Evolutionary conservation across 1,140 invertebrate species (phyloP).

Genomic region (Helicoverpa zea): DNA sequence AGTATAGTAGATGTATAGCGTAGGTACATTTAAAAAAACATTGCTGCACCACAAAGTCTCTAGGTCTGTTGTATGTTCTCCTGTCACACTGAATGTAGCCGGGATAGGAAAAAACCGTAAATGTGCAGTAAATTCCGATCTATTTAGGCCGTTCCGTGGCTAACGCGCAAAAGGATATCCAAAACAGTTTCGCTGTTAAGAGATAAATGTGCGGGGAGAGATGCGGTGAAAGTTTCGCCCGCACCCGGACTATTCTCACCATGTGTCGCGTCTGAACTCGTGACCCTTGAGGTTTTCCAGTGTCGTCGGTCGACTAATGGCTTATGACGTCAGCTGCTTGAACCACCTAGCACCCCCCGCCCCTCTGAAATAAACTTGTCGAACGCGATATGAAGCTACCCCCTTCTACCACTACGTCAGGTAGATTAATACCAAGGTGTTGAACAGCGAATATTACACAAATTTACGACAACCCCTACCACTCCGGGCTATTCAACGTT

Average conservation of each 20-base stretch:
- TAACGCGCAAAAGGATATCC: constrained; percentile 51
- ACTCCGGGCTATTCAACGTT: constrained; percentile 5
- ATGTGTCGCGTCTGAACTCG: constrained; percentile 66
- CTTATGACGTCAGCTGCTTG: constrained; percentile 64
- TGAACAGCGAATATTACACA: background rate
- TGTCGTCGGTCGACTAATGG: constrained; percentile 67
- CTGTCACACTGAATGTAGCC: too few species aligned
- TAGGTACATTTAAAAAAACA: too few species aligned
- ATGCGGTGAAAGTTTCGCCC: constrained; percentile 67
- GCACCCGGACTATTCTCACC: constrained; percentile 66
- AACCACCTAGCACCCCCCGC: constrained; percentile 43
- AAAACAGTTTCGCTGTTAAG: constrained; percentile 66
- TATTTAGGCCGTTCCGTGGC: constrained; percentile 14
- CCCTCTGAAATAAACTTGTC: constrained; percentile 65
- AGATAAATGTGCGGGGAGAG: constrained; percentile 69
- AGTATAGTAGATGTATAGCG: too few species aligned
- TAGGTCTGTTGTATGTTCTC: too few species aligned
- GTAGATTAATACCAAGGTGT: background rate
- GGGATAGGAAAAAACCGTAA: background rate
- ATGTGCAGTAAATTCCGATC: constrained; percentile 9
- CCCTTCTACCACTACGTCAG: background rate
- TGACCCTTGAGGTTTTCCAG: constrained; percentile 72
- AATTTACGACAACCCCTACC: background rate
- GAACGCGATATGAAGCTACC: constrained; percentile 50
- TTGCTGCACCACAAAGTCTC: too few species aligned